A percentile compares a stretch with the other conserved stretches of the same genome.
These are phyloP conservation scores for Hafferia zeledoni DNA, from an alignment of 2,797 vertebrate species.

Conservation along the genomic window DNA sequence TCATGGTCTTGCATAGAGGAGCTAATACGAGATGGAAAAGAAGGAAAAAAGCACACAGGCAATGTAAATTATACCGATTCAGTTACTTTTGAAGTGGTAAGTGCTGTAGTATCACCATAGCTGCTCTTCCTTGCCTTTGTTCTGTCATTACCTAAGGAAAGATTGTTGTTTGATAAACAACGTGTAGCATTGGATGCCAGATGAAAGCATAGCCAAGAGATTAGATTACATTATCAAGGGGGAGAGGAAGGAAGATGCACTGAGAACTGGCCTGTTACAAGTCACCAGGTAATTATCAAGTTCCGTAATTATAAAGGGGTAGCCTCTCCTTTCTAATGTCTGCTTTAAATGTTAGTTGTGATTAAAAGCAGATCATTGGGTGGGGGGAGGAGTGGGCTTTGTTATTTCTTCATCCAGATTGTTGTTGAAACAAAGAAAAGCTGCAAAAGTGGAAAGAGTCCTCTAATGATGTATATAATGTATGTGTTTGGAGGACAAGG, in stretches of 20 bases:
- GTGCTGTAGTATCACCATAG: constrained; percentile 56
- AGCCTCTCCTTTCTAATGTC: constrained; percentile 64
- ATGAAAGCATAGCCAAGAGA: constrained; percentile 73
- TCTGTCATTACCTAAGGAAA: constrained; percentile 67
- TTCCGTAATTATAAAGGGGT: constrained; percentile 66
- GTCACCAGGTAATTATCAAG: constrained; percentile 74
- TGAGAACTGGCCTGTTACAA: constrained; percentile 52
- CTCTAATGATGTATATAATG: background rate
- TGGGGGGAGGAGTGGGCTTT: background rate
- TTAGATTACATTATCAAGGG: constrained; percentile 74
- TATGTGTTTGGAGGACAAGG: background rate
- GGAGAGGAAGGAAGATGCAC: constrained; percentile 65
- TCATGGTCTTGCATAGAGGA: background rate
- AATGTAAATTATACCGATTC: constrained; percentile 36
- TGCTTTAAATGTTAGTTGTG: constrained; percentile 61
- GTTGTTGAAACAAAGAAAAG: constrained; percentile 30
- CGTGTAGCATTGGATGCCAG: constrained; percentile 63
- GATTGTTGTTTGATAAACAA: constrained; percentile 75
- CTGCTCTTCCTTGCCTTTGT: constrained; percentile 70
- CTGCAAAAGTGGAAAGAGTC: background rate
- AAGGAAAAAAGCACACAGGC: background rate
- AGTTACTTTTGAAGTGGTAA: constrained; percentile 75
- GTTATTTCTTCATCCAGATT: constrained; percentile 30
- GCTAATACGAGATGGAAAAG: constrained; percentile 1
- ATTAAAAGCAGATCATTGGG: constrained; percentile 65